Conservation (phyloP, 2,888 invertebrate genomes). For the Drosophila siamana region DNA sequence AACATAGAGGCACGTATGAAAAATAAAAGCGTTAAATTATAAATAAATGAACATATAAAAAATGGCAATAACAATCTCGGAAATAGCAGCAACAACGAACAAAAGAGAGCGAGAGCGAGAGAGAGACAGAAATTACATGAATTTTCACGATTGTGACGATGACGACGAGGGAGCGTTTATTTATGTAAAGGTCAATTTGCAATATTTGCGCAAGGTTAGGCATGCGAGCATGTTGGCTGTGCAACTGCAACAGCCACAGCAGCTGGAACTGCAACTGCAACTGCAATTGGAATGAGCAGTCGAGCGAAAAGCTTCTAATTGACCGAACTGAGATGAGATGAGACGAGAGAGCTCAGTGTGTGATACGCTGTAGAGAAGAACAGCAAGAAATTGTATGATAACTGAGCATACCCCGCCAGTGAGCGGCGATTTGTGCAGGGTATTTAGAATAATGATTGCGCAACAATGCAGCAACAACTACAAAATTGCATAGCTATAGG, state of each 20-base stretch:
- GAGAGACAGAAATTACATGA: constrained; percentile 27
- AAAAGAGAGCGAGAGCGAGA: not conserved
- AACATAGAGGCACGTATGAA: constrained; percentile 37
- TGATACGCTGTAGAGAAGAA: not conserved
- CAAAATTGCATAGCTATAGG: constrained; percentile 16
- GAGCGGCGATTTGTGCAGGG: not conserved
- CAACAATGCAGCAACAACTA: constrained; percentile 8
- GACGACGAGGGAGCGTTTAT: constrained; percentile 53
- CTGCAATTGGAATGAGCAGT: constrained; percentile 4
- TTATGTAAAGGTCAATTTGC: constrained; percentile 77
- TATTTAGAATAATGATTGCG: constrained; percentile 16
- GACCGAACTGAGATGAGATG: constrained; percentile 20
- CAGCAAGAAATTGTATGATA: too few relatives aligned
- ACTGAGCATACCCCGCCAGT: not conserved
- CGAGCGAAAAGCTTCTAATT: constrained; percentile 20
- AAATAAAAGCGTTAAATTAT: constrained; percentile 45
- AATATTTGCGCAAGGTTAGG: constrained; percentile 78
- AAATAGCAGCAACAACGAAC: too few relatives aligned
- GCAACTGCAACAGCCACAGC: constrained; percentile 14
- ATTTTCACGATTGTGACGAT: constrained; percentile 55
- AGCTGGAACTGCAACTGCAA: constrained; percentile 7
- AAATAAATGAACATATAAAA: constrained; percentile 18
- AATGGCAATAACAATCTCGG: constrained; percentile 23
- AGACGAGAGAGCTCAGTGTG: not conserved
- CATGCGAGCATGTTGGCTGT: constrained; percentile 25